Evolutionary conservation across 2,113 vertebrate genomes (phyloP), one percentile per base, ranked within the genome.

Genomic region (Datnioides undecimradiatus): DNA sequence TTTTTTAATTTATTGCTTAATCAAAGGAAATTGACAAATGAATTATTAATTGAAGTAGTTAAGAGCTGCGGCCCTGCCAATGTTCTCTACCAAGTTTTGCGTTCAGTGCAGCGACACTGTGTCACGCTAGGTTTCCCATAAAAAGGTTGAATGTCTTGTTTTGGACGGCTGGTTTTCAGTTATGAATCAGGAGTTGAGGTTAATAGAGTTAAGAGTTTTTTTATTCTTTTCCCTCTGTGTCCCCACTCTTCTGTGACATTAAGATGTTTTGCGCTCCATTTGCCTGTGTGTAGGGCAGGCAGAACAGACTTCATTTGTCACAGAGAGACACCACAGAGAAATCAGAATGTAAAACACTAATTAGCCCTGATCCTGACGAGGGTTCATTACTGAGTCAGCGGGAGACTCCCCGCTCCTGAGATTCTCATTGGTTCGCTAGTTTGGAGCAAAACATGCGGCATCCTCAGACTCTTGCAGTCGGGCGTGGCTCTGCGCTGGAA

Each of bases 271-370:
- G 64, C 29, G 71, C 89, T 88, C 80, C 73, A 82, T 85, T 82
- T 80, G 84, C 81, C 51, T 17, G 59, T 43, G 73, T 45, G 79
- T 33, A 52, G 84, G 76, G 74, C 79, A 73, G 74, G 75, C 73
- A 48, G 73, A 84, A 59, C 72, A 81, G 79, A 79, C 86, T 81
- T 83, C 75, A 90, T 90, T 91, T 90, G 84, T 88, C 88, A 88
- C 82, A 76, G 69, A 63, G 70, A 80, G 75, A 62, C 85, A 79
- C 85, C 85, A 38, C 84, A 23, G 91, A 92, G 87, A 88, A 91
- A 91, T 91, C 86, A 76, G 46, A 88, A 85, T 90, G 91, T 87
- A 84, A 90, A 92, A 90, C 89, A 78, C 84, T 90, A 94, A 93
- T 93, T 89, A 92, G 88, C 82, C 54, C 33, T 78, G 87, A 88